phyloP scores from a whole-genome alignment of 1,140 invertebrate genomes.

The Halyomorpha halys region DNA sequence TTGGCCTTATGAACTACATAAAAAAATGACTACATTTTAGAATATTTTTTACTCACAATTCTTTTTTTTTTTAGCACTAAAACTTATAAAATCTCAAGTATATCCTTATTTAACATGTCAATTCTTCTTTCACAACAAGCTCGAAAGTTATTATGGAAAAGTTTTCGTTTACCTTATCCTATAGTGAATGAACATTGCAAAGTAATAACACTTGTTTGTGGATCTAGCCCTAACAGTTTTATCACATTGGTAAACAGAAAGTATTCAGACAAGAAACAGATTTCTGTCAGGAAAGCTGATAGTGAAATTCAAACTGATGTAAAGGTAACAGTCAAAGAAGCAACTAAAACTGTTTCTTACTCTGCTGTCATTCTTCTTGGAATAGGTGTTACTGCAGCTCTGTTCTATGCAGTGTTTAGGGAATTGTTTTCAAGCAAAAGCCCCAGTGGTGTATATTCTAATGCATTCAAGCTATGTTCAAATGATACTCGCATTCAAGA shows the following conservation, averaged over 20 bases:
- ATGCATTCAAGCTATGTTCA: constrained; percentile 62
- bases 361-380: constrained; percentile 68
- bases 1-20: too few species aligned
- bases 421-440: constrained; percentile 81
- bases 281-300: constrained; percentile 35
- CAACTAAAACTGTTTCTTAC: constrained; percentile 73
- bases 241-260: neutral
- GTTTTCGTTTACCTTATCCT: too few species aligned
- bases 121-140: too few species aligned
- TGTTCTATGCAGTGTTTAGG: constrained; percentile 71
- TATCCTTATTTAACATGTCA: too few species aligned
- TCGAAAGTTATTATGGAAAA: too few species aligned
- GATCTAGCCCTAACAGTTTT: too few species aligned
- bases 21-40: too few species aligned
- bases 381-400: constrained; percentile 59
- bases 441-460: constrained; percentile 70
- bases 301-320: constrained; percentile 46
- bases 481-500: constrained; percentile 58
- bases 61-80: too few species aligned
- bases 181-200: too few species aligned
- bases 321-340: constrained; percentile 69
- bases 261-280: constrained; percentile 19
- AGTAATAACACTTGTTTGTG: too few species aligned
- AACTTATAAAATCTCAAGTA: too few species aligned
- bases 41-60: too few species aligned